A percentile compares a stretch with the other conserved stretches of the same genome.
phyloP scores from a whole-genome alignment of 2,888 invertebrate genomes.

The Diachrysia chrysitis region DNA sequence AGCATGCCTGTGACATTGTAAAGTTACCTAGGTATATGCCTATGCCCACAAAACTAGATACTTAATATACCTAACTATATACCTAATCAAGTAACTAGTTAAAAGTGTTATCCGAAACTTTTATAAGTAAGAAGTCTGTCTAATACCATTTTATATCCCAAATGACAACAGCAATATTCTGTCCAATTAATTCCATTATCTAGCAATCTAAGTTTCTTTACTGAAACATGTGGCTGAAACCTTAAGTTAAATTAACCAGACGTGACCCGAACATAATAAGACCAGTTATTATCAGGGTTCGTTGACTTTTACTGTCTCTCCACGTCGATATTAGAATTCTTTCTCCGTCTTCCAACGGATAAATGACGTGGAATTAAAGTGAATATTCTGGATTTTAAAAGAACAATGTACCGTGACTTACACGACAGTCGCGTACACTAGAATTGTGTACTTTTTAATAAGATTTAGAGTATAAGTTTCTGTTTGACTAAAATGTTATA shows the following conservation, averaged over 20 bases:
- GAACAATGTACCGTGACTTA: slow-evolving; percentile 47
- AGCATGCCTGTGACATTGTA: no score
- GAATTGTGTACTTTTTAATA: slow-evolving; percentile 25
- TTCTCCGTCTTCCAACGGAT: slow-evolving; percentile 57
- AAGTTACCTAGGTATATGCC: no score
- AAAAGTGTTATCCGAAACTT: background rate
- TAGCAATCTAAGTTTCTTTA: slow-evolving; percentile 15
- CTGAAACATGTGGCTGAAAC: slow-evolving; percentile 25
- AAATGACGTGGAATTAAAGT: slow-evolving; percentile 62
- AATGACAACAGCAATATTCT: background rate
- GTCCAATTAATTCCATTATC: slow-evolving; percentile 10
- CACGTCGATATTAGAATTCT: slow-evolving; percentile 62
- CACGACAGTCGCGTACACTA: slow-evolving; percentile 3
- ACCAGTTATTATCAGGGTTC: slow-evolving; percentile 59
- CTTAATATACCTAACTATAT: no score
- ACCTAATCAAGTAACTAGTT: no score
- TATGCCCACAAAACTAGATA: no score
- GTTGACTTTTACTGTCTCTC: slow-evolving; percentile 54
- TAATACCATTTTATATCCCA: background rate
- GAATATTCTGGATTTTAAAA: slow-evolving; percentile 59
- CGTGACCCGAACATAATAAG: slow-evolving; percentile 50
- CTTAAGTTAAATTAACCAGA: slow-evolving; percentile 52
- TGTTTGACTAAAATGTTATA: background rate
- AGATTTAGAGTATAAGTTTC: slow-evolving; percentile 9
- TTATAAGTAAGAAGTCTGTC: background rate